Evolutionary conservation across 2,797 vertebrate genomes (phyloP).

Genomic region (Peromyscus aztecus): DNA sequence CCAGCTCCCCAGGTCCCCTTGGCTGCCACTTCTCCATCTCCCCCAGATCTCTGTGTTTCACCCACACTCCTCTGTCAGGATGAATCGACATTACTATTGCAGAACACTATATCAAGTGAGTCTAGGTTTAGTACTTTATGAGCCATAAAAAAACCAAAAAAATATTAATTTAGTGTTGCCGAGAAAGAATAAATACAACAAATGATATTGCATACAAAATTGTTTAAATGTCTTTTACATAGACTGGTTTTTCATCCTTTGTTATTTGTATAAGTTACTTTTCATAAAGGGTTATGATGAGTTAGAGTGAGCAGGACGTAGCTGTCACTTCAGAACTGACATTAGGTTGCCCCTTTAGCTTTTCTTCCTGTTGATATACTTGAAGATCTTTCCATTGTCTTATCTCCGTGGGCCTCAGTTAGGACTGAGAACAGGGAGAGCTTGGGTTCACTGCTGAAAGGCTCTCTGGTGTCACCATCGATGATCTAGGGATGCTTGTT

Average conservation of each 20-base stretch:
- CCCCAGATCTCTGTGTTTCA: neutral
- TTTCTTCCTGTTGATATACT: neutral
- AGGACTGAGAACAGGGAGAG: neutral
- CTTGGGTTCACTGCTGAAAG: neutral
- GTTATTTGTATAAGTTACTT: neutral
- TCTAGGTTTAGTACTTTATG: slow-evolving; percentile 1
- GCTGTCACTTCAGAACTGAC: neutral
- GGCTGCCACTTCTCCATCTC: neutral
- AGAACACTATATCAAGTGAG: neutral
- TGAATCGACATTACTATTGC: neutral
- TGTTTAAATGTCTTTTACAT: neutral
- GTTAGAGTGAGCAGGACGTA: neutral
- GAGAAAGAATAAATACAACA: neutral
- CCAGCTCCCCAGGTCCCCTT: neutral
- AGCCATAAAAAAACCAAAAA: neutral
- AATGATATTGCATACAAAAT: neutral
- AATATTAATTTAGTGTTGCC: neutral
- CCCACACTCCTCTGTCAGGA: neutral
- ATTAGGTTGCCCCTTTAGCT: neutral
- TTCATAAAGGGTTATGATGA: neutral
- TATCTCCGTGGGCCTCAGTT: neutral
- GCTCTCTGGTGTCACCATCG: neutral
- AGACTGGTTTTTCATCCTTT: neutral
- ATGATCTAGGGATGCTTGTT: neutral
- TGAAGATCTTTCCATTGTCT: neutral